Evolutionary conservation across 2,113 vertebrate genomes (phyloP).

Genomic region (Haemorhous mexicanus): DNA sequence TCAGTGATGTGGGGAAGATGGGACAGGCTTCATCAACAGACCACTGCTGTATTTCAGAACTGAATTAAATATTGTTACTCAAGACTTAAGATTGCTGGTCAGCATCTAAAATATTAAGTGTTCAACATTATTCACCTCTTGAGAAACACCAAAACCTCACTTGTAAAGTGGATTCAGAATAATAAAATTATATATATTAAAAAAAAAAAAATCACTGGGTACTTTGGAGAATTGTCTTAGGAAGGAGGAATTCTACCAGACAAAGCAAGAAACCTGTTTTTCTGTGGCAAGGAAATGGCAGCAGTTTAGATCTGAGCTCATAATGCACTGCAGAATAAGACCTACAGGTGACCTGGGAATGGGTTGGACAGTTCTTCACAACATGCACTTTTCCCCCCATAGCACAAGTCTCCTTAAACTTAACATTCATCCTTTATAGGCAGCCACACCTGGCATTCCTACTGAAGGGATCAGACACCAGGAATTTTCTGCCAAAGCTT

Average conservation of each 20-base stretch:
- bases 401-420: background rate
- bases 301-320: background rate
- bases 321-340: background rate
- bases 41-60: background rate
- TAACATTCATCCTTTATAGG: background rate
- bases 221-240: background rate
- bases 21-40: background rate
- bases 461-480: background rate
- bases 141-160: background rate
- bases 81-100: background rate
- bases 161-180: background rate
- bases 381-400: accelerated
- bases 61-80: background rate
- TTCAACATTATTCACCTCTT: background rate
- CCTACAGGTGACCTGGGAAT: background rate
- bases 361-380: background rate
- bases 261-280: background rate
- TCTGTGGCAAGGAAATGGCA: background rate
- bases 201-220: background rate
- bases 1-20: background rate
- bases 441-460: background rate
- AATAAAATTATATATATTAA: background rate
- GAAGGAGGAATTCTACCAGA: background rate
- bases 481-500: background rate
- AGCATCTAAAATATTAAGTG: background rate